phyloP scores from a whole-genome alignment of 2,113 vertebrate genomes.

The Mixornis gularis region DNA sequence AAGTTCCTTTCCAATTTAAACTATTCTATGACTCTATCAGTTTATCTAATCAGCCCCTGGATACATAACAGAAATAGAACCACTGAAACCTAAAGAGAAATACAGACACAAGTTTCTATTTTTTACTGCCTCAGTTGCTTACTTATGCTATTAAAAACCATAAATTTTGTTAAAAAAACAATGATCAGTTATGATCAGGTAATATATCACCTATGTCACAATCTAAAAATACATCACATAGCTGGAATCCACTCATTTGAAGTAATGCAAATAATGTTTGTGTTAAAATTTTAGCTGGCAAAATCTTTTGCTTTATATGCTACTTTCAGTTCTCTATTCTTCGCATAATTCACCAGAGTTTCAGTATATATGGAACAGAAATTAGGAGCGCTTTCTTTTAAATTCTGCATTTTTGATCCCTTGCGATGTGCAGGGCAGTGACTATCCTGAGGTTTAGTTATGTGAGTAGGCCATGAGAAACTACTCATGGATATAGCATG shows the following conservation, averaged over 20 bases:
- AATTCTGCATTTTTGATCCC: fast-evolving
- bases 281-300: not conserved
- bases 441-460: not conserved
- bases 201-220: not conserved
- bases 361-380: not conserved
- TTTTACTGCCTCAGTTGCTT: not conserved
- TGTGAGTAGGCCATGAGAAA: not conserved
- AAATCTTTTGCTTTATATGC: not conserved
- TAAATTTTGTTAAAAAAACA: not conserved
- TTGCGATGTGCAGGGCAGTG: fast-evolving
- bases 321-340: not conserved
- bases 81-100: not conserved
- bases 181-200: not conserved
- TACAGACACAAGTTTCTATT: not conserved
- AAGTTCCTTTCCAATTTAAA: not conserved
- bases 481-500: not conserved
- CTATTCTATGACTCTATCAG: not conserved
- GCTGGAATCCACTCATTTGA: not conserved
- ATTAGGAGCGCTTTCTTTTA: not conserved
- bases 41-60: not conserved
- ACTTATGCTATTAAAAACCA: no score
- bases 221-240: not conserved
- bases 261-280: not conserved
- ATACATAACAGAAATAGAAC: not conserved
- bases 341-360: not conserved